Evolutionary conservation across 1,140 invertebrate species (phyloP).

Genomic region (Drosophila mauritiana): DNA sequence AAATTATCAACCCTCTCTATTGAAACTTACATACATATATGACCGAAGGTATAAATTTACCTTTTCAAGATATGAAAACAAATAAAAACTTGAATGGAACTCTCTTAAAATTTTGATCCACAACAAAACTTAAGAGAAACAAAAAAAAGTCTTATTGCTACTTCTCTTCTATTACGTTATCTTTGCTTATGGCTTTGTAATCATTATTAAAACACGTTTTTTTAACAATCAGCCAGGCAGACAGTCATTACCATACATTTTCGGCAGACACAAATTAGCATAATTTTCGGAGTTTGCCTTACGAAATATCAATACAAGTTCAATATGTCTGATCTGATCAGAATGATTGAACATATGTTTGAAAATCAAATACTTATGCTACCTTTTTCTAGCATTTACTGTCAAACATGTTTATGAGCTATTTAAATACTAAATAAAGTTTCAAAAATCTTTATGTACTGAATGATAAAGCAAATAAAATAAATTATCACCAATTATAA

Average conservation of each 20-base stretch:
- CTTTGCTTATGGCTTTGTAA: constrained; percentile 5
- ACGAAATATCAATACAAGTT: not conserved
- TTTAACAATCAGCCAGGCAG: constrained; percentile 14
- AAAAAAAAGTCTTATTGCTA: not conserved
- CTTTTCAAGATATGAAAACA: not conserved
- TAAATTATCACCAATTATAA: no score
- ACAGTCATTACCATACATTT: constrained; percentile 18
- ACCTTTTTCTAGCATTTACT: no score
- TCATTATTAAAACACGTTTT: constrained; percentile 27
- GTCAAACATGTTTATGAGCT: no score
- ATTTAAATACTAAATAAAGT: no score
- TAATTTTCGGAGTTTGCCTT: constrained; percentile 2
- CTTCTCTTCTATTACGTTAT: constrained; percentile 22
- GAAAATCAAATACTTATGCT: no score
- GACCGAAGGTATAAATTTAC: not conserved
- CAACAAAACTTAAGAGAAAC: constrained; percentile 1
- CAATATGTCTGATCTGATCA: not conserved
- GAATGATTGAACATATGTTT: not conserved
- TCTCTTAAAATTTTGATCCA: not conserved
- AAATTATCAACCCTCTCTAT: constrained; percentile 17
- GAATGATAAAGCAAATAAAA: no score
- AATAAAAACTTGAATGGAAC: not conserved
- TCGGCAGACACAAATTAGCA: constrained; percentile 25
- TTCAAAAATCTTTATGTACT: no score
- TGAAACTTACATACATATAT: not conserved